Conservation (phyloP, 2,113 vertebrate genomes). For the Sphaerodactylus townsendi region DNA sequence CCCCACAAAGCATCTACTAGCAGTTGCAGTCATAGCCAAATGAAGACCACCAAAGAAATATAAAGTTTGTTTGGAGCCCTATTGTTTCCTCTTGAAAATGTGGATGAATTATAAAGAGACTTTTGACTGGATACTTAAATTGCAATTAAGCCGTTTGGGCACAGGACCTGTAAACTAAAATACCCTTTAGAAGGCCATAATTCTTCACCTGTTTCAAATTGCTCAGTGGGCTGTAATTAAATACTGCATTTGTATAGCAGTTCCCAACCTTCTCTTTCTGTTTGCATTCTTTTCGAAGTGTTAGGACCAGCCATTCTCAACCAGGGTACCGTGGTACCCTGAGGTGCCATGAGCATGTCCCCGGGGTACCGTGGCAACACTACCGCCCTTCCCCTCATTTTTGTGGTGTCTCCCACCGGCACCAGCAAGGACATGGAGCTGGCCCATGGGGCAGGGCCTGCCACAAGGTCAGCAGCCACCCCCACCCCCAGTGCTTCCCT, state of each 20-base stretch:
- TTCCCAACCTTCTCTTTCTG: slow-evolving; percentile 39
- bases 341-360: too few relatives aligned
- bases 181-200: background rate
- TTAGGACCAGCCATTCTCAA: too few relatives aligned
- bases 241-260: slow-evolving; percentile 4
- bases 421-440: too few relatives aligned
- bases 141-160: background rate
- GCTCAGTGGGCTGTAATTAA: background rate
- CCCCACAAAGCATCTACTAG: background rate
- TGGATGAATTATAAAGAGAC: background rate
- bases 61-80: background rate
- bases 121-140: background rate
- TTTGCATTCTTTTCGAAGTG: slow-evolving; percentile 44
- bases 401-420: too few relatives aligned
- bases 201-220: background rate
- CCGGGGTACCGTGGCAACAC: too few relatives aligned
- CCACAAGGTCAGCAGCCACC: too few relatives aligned
- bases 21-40: background rate
- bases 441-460: too few relatives aligned
- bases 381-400: too few relatives aligned
- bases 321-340: too few relatives aligned
- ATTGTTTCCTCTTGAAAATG: background rate
- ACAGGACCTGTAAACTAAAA: background rate
- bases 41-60: background rate
- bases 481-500: too few relatives aligned